Evolutionary conservation across 2,888 invertebrate species (phyloP).

Genomic region (Camptogramma bilineatum): DNA sequence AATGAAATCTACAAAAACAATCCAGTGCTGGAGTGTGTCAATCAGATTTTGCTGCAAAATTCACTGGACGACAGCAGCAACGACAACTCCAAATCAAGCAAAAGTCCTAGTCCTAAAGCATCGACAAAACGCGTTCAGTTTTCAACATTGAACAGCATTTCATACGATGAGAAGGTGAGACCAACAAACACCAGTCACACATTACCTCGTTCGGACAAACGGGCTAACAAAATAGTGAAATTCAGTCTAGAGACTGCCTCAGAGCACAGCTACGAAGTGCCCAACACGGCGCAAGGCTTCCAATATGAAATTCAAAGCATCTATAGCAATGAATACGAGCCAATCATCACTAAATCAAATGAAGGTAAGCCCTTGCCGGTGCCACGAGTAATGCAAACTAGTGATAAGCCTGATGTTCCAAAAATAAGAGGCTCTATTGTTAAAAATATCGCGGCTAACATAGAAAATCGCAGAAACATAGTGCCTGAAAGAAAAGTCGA

Average conservation of each 20-base stretch:
- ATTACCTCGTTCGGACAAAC: constrained; percentile 76
- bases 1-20: constrained; percentile 91
- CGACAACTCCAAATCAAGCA: constrained; percentile 79
- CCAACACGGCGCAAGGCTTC: constrained; percentile 82
- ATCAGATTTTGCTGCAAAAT: constrained; percentile 93
- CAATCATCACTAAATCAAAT: constrained; percentile 85
- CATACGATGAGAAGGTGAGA: constrained; percentile 79
- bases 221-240: constrained; percentile 81
- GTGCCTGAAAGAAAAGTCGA: constrained; percentile 79
- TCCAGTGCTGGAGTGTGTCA: constrained; percentile 94
- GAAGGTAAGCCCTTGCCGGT: constrained; percentile 69
- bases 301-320: constrained; percentile 87
- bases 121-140: constrained; percentile 87
- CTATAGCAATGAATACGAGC: constrained; percentile 91
- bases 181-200: constrained; percentile 64
- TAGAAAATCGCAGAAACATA: constrained; percentile 73
- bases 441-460: constrained; percentile 81
- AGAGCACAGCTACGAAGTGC: constrained; percentile 87
- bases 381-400: constrained; percentile 59
- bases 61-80: constrained; percentile 86
- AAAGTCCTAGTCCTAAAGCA: constrained; percentile 78
- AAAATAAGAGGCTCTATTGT: constrained; percentile 82
- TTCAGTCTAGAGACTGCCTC: constrained; percentile 82
- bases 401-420: constrained; percentile 65
- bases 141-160: constrained; percentile 87